phyloP scores from a whole-genome alignment of 1,140 invertebrate genomes.

The Scaptomyza pallida region DNA sequence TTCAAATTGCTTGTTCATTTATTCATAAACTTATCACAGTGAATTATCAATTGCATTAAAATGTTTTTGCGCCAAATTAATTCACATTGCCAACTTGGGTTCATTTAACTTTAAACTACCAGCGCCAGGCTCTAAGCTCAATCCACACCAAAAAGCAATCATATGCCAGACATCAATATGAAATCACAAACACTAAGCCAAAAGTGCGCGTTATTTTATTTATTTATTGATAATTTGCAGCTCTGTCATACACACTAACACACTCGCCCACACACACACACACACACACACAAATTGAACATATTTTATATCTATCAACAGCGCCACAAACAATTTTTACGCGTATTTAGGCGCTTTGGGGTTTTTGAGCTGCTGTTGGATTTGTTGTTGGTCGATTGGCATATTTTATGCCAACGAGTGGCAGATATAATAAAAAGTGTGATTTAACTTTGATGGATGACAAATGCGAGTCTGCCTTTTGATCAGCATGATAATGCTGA shows the following conservation, averaged over 20 bases:
- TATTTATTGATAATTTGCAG: constrained; percentile 80
- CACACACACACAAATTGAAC: constrained; percentile 23
- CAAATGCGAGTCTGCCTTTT: constrained; percentile 62
- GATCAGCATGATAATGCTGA: constrained; percentile 53
- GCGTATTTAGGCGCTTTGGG: constrained; percentile 73
- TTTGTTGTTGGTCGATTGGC: constrained; percentile 61
- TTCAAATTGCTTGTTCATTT: neutral
- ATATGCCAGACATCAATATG: constrained; percentile 72
- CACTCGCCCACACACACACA: constrained; percentile 27
- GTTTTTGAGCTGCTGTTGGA: constrained; percentile 60
- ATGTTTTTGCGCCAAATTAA: constrained; percentile 4
- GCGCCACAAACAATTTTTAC: constrained; percentile 67
- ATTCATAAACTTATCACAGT: neutral
- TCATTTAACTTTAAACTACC: neutral
- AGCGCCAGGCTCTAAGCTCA: neutral
- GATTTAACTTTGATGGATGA: constrained; percentile 79
- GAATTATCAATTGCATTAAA: neutral
- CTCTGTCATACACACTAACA: constrained; percentile 53
- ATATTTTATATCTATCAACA: constrained; percentile 34
- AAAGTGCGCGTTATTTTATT: constrained; percentile 77
- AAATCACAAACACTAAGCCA: constrained; percentile 71
- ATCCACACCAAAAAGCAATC: constrained; percentile 61
- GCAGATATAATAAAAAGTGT: constrained; percentile 59
- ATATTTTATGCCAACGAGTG: constrained; percentile 58
- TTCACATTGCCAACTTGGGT: neutral